phyloP scores from a whole-genome alignment of 2,888 invertebrate genomes.

The Mimas tiliae region DNA sequence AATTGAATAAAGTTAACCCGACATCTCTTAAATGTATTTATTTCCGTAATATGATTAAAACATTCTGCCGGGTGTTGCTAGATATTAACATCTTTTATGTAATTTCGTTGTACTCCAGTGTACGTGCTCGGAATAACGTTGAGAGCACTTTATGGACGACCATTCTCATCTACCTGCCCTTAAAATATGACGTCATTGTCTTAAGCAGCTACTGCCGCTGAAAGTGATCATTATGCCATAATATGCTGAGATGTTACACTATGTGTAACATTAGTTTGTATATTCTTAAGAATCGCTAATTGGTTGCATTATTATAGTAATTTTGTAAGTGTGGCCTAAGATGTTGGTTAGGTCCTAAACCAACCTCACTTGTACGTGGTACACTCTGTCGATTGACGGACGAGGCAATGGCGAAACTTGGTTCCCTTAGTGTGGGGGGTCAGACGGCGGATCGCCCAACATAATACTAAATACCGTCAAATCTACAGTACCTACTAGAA shows the following conservation, averaged over 20 bases:
- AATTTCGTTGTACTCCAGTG: slow-evolving; percentile 16
- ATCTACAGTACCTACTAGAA: too few species aligned
- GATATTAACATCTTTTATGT: slow-evolving; percentile 12
- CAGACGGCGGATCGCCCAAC: too few species aligned
- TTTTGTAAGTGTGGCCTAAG: too few species aligned
- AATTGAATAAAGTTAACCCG: background rate
- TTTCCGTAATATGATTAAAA: background rate
- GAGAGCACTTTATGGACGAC: background rate
- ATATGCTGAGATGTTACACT: background rate
- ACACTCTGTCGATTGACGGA: too few species aligned
- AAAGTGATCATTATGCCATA: slow-evolving; percentile 1
- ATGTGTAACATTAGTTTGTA: background rate
- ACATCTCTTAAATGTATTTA: background rate
- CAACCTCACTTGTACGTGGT: too few species aligned
- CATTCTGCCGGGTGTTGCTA: background rate
- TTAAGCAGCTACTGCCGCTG: background rate
- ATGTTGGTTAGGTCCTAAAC: too few species aligned
- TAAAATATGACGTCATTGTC: slow-evolving; percentile 18
- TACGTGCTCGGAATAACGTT: slow-evolving; percentile 14
- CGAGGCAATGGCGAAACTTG: too few species aligned
- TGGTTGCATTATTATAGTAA: too few species aligned
- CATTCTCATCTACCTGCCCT: slow-evolving; percentile 12
- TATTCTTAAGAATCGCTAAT: too few species aligned
- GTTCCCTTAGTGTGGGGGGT: too few species aligned
- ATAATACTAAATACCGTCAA: too few species aligned